Conservation (phyloP, 1,140 invertebrate genomes). For the Drosophila arizonae region DNA sequence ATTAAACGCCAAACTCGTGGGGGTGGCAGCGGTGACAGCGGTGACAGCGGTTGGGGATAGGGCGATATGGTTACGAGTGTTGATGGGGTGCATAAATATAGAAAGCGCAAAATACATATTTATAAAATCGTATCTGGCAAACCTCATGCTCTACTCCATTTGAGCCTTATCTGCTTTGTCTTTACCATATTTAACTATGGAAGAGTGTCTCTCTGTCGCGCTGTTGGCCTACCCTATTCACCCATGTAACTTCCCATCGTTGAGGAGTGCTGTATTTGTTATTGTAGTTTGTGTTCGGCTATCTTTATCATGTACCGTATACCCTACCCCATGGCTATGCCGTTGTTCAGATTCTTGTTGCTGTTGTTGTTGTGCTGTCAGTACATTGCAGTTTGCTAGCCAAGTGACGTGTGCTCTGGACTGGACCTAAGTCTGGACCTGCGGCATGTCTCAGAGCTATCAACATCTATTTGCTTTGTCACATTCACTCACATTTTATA, state of each 20-base stretch:
- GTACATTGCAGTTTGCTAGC: constrained; percentile 59
- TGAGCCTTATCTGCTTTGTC: constrained; percentile 53
- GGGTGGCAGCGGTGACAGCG: constrained; percentile 43
- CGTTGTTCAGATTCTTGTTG: neutral
- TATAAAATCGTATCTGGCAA: constrained; percentile 63
- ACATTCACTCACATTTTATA: constrained; percentile 66
- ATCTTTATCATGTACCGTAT: neutral
- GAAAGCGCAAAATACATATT: constrained; percentile 72
- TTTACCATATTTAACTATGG: constrained; percentile 52
- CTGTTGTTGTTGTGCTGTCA: constrained; percentile 58
- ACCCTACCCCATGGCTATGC: neutral
- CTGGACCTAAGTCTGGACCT: constrained; percentile 36
- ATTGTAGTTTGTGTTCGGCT: constrained; percentile 9
- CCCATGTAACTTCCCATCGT: constrained; percentile 4
- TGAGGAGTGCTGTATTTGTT: constrained; percentile 3
- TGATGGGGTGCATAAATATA: constrained; percentile 73
- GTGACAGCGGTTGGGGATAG: constrained; percentile 15
- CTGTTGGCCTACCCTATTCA: constrained; percentile 4
- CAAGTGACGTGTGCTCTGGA: constrained; percentile 61
- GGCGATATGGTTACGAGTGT: constrained; percentile 25
- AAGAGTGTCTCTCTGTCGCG: constrained; percentile 17
- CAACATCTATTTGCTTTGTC: constrained; percentile 71
- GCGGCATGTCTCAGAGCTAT: constrained; percentile 59
- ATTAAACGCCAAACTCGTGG: constrained; percentile 70
- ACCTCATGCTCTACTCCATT: constrained; percentile 44